Base-by-base conservation (phyloP, 2,113 vertebrate genomes). In the Donacobius atricapilla region DNA sequence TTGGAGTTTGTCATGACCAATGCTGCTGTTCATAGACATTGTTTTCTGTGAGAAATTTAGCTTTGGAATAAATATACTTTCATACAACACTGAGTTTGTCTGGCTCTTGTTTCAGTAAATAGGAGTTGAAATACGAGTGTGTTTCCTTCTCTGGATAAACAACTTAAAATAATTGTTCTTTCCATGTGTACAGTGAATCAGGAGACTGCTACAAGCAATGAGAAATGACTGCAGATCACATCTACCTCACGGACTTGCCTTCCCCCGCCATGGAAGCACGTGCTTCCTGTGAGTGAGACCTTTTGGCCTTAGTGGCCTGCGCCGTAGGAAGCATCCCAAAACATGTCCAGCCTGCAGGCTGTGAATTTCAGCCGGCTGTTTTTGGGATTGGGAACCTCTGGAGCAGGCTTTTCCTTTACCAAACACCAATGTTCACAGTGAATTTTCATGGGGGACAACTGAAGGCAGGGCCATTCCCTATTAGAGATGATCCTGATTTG, bases 21-120 rank as follows among this genome's bases (percentile, higher is more conserved):
- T 73, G 72, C 69, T 89, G 76, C 48, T 90, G 37, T 82, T 80
- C 51, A 89, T 11, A 79, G 69, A 47, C 37, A 10, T 3, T 37
- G 58, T 66, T 91, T 92, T 66, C 58, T 91, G 58, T 84, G 56
- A 78, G 78, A 82, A 89, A 60, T 64, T 75, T 24, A 79, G 24
- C 78, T 89, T 92, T 78, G 80, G 33, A 97, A 97, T 97, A 97
- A 97, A 97, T 14, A 16, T 7, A 28, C 35, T 81, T 91, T 80
- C 3, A 18, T 56, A 75, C 47, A 73, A 35, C 47, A 45, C 30
- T 44, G 56, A 56, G 56, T 66, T 90, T 81, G 75, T 51, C 83
- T 91, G 91, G 57, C 16, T 94, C 25, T 78, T 81, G 31, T 89
- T 96, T 92, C 78, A 40, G 16, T 88, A 82, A 89, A 51, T 77